Base-by-base conservation (phyloP, 2,888 invertebrate genomes). In the Latheticus oryzae region DNA sequence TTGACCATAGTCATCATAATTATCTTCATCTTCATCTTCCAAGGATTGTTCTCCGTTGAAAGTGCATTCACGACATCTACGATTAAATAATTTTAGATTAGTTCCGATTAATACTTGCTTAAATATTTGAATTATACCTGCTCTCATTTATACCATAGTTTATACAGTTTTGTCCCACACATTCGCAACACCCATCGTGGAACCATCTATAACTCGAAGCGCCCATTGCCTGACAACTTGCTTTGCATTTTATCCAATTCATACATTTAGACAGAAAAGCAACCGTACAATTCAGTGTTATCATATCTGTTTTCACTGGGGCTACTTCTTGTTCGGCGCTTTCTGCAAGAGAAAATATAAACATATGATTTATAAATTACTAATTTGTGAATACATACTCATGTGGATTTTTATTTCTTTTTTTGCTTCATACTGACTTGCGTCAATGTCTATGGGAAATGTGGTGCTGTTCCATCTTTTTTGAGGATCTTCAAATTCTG, bases 141-240 rank as follows among this genome's bases (percentile, higher is more conserved):
- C 92, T 92, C 73, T 93, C 91, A 70, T 91, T 91, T 56, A 93
- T 90, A 1, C 95, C 96, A 77, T 94, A 95, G 75, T 92, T 92
- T 61, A 94, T 84, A 75, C 96, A 96, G 37, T 88, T 89, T 61
- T 88, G 86, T 1, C 95, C 95, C 40, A 96, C 87, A 74, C 96
- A 96, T 78, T 96, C 92, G 76, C 96, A 96, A 75, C 96, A 96
- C 1, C 95, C 95, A 73, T 95, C 92, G 77, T 95, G 94, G 80
- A 95, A 95, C 95, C 95, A 95, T 69, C 95, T 87, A 81, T 84
- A 94, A 71, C 88, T 89, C 32, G 88, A 85, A 1, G 93, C 87
- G 24, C 93, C 93, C 89, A 93, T 92, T 4, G 90, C 88, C 65
- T 84, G 82, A 75, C 96, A 96, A 12, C 88, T 87, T 40, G 86